These are phyloP conservation scores for Dolichotis patagonum DNA, from an alignment of 2,113 vertebrate species.

Conservation along the genomic window DNA sequence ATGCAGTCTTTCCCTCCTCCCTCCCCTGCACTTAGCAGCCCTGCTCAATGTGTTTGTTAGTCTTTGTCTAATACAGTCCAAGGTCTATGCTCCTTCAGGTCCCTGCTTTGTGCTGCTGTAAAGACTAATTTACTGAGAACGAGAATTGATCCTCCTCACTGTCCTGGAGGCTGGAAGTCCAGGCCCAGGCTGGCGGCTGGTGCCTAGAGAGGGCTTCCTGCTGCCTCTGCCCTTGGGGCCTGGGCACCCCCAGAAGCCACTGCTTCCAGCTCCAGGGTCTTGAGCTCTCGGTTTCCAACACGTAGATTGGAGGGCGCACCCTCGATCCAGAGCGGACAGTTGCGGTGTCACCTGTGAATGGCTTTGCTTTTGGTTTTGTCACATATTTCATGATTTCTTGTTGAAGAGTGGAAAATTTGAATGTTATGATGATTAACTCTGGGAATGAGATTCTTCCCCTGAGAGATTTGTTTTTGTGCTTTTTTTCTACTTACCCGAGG, in stretches of 20 bases:
- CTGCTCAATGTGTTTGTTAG: neutral
- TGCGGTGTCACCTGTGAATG: neutral
- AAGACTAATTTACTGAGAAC: neutral
- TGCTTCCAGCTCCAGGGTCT: neutral
- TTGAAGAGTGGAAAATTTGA: neutral
- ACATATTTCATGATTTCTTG: neutral
- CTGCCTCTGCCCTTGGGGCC: neutral
- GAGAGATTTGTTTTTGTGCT: neutral
- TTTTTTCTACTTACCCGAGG: neutral
- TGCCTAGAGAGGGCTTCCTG: neutral
- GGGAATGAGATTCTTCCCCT: neutral
- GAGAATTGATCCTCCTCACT: neutral
- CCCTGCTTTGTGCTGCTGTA: neutral
- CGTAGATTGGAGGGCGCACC: neutral
- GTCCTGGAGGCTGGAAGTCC: neutral
- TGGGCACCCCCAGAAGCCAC: neutral
- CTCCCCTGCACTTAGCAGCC: neutral
- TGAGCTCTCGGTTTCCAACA: neutral
- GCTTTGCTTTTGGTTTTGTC: neutral
- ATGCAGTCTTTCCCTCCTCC: neutral
- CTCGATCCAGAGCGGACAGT: neutral
- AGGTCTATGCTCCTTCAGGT: neutral
- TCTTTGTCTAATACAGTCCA: neutral
- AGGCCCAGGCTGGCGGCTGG: neutral
- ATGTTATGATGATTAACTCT: neutral